These are phyloP conservation scores for Pammene fasciana DNA, from an alignment of 2,888 invertebrate species.

Conservation along the genomic window DNA sequence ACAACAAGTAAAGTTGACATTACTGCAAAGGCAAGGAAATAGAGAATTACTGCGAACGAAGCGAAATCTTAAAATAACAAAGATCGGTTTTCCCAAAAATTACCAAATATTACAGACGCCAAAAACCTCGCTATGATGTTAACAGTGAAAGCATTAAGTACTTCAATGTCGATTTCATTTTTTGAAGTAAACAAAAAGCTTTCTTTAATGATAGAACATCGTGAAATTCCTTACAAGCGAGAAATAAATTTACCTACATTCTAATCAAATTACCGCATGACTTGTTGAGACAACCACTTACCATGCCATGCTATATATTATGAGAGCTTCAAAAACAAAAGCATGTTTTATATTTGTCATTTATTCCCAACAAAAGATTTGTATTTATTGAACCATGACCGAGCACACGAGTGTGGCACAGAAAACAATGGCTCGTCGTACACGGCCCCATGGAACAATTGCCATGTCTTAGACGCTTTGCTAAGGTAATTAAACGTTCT, in stretches of 20 bases:
- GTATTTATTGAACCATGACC: slow-evolving; percentile 36
- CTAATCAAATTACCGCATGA: slow-evolving; percentile 21
- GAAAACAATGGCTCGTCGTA: slow-evolving; percentile 30
- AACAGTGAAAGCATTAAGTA: slow-evolving; percentile 24
- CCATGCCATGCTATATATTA: neutral
- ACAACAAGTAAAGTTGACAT: no score
- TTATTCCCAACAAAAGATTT: slow-evolving; percentile 15
- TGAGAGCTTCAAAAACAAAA: slow-evolving; percentile 11
- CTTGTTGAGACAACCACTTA: slow-evolving; percentile 16
- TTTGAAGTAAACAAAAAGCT: neutral
- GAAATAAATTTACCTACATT: neutral
- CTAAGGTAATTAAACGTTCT: slow-evolving; percentile 31
- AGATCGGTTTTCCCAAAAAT: no score
- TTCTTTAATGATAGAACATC: neutral
- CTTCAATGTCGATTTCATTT: slow-evolving; percentile 2
- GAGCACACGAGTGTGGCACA: slow-evolving; percentile 27
- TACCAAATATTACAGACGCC: neutral
- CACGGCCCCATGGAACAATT: slow-evolving; percentile 33
- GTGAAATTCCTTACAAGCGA: slow-evolving; percentile 5
- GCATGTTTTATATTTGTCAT: slow-evolving; percentile 12
- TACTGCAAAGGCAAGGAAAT: no score
- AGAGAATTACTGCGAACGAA: no score
- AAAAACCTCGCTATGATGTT: slow-evolving; percentile 9
- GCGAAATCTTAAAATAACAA: no score
- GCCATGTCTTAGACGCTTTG: slow-evolving; percentile 26